Base-by-base conservation (phyloP, 2,888 invertebrate genomes). In the Branchellion lobata region DNA sequence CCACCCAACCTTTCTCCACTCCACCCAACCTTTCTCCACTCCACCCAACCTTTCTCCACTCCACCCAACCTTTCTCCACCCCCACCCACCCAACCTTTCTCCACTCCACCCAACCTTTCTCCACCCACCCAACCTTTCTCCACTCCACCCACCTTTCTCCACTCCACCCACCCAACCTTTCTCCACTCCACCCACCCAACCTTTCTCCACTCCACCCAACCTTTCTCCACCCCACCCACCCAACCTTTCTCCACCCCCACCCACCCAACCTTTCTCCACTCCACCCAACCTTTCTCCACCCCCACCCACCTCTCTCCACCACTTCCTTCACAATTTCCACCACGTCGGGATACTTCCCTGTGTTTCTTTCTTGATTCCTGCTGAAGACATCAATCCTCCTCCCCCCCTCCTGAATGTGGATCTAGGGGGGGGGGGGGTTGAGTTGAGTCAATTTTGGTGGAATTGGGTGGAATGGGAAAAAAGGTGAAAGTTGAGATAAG, bases 341-440 rank as follows among this genome's bases (percentile, higher is more conserved):
- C 57, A 99, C 90, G 89, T 99, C 99, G 0, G 99, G 99, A 90
- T 96, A 99, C 87, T 99, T 99, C 79, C 91, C 90, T 0, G 95
- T 95, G 86, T 94, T 94, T 87, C 96, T 92, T 87, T 96, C 95
- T 87, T 97, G 97, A 90, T 98, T 99, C 80, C 99, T 90, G 86
- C 96, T 96, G 90, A 93, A 99, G 82, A 99, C 92, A 83, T 91
- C 91, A 0, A 96, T 91, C 1, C 89, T 88, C 0, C 93, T 91
- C 83, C 91, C 90, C 1, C 89, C 88, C 0, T 93, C 92, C 34
- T 88, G 86, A 34, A 91, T 88, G 86, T 95, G 95, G 83, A 95
- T 94, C 91, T 93, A 85, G 14, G 81, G 80, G 27, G 8, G 8
- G n/a, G 8, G 8, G 47, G 18, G 8, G 8, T 11, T 53, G 27